Conservation (phyloP, 2,797 vertebrate genomes). For the Halcyon badia region DNA sequence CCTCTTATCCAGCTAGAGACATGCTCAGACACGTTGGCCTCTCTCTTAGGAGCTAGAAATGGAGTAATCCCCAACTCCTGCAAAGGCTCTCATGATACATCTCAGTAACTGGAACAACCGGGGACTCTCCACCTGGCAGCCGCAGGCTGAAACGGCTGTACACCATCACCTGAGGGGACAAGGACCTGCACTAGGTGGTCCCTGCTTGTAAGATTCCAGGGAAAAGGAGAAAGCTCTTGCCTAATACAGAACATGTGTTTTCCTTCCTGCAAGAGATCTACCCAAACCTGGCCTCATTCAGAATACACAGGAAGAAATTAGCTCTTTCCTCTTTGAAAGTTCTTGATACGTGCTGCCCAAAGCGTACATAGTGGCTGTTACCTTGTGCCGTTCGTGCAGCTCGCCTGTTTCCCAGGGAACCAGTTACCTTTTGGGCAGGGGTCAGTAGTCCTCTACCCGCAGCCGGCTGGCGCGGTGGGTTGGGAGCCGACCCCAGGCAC, state of each 20-base stretch:
- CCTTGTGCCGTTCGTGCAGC: neutral
- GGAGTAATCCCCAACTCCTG: neutral
- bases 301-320: neutral
- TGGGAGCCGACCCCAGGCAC: neutral
- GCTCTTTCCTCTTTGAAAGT: neutral
- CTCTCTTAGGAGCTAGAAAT: neutral
- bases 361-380: neutral
- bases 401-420: neutral
- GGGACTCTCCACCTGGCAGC: neutral
- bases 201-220: neutral
- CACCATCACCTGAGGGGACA: accelerated
- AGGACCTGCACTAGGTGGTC: neutral
- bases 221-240: neutral
- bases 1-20: neutral
- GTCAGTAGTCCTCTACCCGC: neutral
- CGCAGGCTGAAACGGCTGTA: neutral
- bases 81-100: neutral
- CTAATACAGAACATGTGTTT: neutral
- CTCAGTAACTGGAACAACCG: neutral
- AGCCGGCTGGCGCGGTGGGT: neutral
- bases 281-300: neutral
- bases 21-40: neutral
- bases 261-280: neutral
- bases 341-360: neutral
- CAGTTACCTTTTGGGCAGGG: neutral